A percentile compares a stretch with the other conserved stretches of the same genome.
Conservation (phyloP, 2,888 invertebrate genomes). For the Melipona bicolor region DNA sequence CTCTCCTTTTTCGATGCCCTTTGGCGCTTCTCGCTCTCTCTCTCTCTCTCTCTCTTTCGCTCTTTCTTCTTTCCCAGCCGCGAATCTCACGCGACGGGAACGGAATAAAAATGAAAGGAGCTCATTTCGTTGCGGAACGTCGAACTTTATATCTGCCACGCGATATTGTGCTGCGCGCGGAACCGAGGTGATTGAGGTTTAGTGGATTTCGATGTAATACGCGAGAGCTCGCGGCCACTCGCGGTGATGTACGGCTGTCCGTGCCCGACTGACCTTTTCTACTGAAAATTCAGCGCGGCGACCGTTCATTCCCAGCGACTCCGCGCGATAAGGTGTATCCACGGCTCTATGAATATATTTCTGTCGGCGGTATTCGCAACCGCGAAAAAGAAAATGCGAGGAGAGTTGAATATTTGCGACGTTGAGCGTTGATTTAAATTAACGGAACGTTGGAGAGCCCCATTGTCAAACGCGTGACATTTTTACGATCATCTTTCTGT, state of each 20-base stretch:
- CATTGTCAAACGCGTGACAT: too few species aligned
- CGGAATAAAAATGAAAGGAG: conserved; percentile 25
- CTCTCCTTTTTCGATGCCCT: conserved; percentile 27
- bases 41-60: too few species aligned
- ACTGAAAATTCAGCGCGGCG: conserved; percentile 2
- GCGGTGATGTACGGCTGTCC: neutral
- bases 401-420: neutral
- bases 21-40: neutral
- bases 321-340: neutral
- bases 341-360: neutral
- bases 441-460: too few species aligned
- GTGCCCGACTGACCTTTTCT: conserved; percentile 2
- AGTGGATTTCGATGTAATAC: conserved; percentile 35
- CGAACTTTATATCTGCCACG: conserved; percentile 8
- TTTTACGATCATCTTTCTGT: too few species aligned
- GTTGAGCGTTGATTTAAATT: too few species aligned
- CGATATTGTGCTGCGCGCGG: conserved; percentile 7
- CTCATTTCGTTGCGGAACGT: conserved; percentile 21
- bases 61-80: neutral
- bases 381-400: neutral
- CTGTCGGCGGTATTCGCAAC: neutral
- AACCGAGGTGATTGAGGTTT: conserved; percentile 20
- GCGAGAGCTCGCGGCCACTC: neutral
- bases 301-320: neutral
- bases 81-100: conserved; percentile 17